phyloP scores from a whole-genome alignment of 2,113 vertebrate genomes.

The Puma concolor region DNA sequence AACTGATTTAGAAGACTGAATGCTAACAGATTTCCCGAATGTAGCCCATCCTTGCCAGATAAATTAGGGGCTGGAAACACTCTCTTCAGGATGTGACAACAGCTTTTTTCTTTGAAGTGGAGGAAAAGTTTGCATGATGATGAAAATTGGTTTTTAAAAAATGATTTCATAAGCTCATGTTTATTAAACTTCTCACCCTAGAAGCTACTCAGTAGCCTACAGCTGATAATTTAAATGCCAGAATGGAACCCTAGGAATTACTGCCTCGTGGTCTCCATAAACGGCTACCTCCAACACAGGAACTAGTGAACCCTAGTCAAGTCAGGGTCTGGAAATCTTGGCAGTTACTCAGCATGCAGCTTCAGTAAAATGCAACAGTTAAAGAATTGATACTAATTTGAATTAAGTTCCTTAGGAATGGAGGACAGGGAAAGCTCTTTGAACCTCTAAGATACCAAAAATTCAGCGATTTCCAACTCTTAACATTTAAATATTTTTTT shows the following conservation, averaged over 20 bases:
- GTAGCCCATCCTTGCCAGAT: neutral
- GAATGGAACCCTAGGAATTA: neutral
- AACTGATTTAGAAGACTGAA: constrained; percentile 16
- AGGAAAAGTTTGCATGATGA: constrained; percentile 56
- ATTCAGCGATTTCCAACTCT: neutral
- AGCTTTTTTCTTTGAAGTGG: neutral
- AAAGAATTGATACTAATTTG: neutral
- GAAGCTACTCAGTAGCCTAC: constrained; percentile 41
- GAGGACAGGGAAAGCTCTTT: neutral
- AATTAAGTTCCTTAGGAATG: neutral
- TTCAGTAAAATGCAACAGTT: constrained; percentile 46
- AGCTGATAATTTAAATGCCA: neutral
- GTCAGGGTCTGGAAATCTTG: neutral
- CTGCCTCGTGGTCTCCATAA: neutral
- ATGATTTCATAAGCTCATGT: constrained; percentile 57
- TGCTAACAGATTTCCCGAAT: neutral
- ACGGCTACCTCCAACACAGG: neutral
- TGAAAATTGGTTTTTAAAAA: constrained; percentile 54
- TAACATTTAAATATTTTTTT: neutral
- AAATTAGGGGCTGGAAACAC: constrained; percentile 26
- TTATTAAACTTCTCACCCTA: constrained; percentile 12
- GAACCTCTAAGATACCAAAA: neutral
- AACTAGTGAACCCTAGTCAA: neutral
- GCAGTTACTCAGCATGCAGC: neutral
- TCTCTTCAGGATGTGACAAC: constrained; percentile 18